phyloP scores from a whole-genome alignment of 2,113 vertebrate genomes.

The Sialia sialis region DNA sequence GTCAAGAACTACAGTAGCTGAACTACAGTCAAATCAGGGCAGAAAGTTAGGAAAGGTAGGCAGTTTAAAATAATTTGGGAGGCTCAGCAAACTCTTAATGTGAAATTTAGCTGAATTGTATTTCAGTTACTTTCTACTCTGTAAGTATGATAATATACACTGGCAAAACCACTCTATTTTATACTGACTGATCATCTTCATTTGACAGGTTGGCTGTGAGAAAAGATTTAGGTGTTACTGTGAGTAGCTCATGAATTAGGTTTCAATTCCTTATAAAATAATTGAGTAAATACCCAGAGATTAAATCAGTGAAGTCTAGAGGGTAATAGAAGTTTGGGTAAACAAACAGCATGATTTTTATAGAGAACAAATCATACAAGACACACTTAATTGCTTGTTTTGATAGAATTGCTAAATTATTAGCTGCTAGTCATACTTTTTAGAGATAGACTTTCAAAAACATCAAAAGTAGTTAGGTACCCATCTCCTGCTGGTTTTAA shows the following conservation, averaged over 20 bases:
- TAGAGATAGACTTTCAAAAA: not conserved
- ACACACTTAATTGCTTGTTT: slow-evolving; percentile 50
- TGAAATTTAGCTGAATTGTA: not conserved
- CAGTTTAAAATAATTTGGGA: not conserved
- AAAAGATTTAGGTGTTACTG: slow-evolving; percentile 20
- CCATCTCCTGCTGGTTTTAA: slow-evolving; percentile 6
- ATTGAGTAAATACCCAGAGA: not conserved
- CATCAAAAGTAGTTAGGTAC: not conserved
- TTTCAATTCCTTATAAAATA: slow-evolving; percentile 27
- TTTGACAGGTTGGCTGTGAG: not conserved
- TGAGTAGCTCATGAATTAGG: slow-evolving; percentile 27
- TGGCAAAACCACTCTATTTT: not conserved
- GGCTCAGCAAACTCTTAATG: not conserved
- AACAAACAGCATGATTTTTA: slow-evolving; percentile 57
- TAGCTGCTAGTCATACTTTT: slow-evolving; percentile 15
- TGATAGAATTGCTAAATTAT: slow-evolving; percentile 50
- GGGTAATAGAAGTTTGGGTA: slow-evolving; percentile 31
- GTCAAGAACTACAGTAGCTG: not conserved
- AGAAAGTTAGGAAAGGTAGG: not conserved
- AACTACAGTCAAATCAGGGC: not conserved
- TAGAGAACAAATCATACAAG: slow-evolving; percentile 48
- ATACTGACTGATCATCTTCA: not conserved
- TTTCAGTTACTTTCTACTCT: not conserved
- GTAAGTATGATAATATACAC: not conserved
- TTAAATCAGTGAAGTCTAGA: slow-evolving; percentile 33